These are phyloP conservation scores for Chromobotia macracanthus DNA, from an alignment of 2,797 vertebrate genomes.

Conservation along the genomic window DNA sequence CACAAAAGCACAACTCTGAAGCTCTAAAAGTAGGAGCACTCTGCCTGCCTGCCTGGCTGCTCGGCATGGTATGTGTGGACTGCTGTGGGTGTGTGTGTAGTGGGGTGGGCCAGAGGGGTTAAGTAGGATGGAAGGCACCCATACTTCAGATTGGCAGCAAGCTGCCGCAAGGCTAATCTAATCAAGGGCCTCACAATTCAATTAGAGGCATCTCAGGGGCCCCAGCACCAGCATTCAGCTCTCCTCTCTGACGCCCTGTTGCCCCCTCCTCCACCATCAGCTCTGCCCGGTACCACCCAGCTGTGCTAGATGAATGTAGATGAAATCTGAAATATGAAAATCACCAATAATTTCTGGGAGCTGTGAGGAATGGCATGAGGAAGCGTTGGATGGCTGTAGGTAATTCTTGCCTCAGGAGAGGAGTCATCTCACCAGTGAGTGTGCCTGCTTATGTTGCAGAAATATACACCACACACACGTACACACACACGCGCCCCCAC, in stretches of 20 bases:
- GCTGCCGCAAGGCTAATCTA: conserved; percentile 99
- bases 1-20: conserved; percentile 98
- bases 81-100: conserved; percentile 59
- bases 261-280: conserved; percentile 39
- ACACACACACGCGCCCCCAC: conserved; percentile 32
- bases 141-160: conserved; percentile 99
- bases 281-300: conserved; percentile 65
- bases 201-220: conserved; percentile 98
- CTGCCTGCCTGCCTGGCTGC: conserved; percentile 61
- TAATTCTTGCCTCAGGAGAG: conserved; percentile 86
- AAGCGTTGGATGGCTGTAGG: conserved; percentile 80
- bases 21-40: conserved; percentile 80
- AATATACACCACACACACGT: conserved; percentile 46
- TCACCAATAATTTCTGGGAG: conserved; percentile 99
- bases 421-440: conserved; percentile 76
- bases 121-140: conserved; percentile 99
- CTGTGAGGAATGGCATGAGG: conserved; percentile 88
- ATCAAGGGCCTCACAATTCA: conserved; percentile 96
- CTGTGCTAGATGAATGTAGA: conserved; percentile 97
- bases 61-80: conserved; percentile 49
- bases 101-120: conserved; percentile 97
- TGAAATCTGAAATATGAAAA: conserved; percentile 99
- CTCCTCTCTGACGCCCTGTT: conserved; percentile 83
- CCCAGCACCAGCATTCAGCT: conserved; percentile 81
- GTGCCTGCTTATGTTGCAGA: conserved; percentile 55